A percentile compares a stretch with the other conserved stretches of the same genome.
These are phyloP conservation scores for Nycteola revayana DNA, from an alignment of 2,888 invertebrate genomes.

Conservation along the genomic window DNA sequence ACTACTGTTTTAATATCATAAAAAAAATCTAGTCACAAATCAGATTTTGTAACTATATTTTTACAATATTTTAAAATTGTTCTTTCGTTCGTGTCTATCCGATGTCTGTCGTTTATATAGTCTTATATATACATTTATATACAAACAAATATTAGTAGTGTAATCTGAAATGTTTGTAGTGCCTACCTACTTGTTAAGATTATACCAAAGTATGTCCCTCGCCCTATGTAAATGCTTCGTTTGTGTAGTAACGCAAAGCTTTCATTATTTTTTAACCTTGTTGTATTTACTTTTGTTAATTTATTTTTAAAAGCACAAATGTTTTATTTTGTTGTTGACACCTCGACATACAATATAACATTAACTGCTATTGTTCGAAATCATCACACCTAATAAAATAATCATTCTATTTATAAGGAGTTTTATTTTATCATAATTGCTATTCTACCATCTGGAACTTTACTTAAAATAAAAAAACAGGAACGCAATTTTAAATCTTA, in stretches of 20 bases:
- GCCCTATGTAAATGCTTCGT: conserved; percentile 70
- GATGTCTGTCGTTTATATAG: conserved; percentile 31
- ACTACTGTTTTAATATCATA: conserved; percentile 21
- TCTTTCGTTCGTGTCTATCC: conserved; percentile 28
- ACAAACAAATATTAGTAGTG: conserved; percentile 24
- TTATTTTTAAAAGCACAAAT: conserved; percentile 77
- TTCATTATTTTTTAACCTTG: conserved; percentile 60
- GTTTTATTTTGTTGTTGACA: conserved; percentile 79
- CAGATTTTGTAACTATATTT: conserved; percentile 48
- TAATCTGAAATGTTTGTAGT: conserved; percentile 23
- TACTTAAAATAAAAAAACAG: not conserved
- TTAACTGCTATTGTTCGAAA: conserved; percentile 75
- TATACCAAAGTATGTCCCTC: conserved; percentile 54
- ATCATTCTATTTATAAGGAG: conserved; percentile 63
- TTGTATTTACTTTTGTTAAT: conserved; percentile 79
- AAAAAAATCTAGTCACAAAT: conserved; percentile 60
- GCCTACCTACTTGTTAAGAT: conserved; percentile 10
- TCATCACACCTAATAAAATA: conserved; percentile 80
- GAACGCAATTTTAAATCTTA: not conserved
- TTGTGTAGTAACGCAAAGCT: conserved; percentile 50
- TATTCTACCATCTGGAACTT: too few relatives aligned
- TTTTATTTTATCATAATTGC: conserved; percentile 53
- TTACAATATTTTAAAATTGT: conserved; percentile 39
- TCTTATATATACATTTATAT: conserved; percentile 25
- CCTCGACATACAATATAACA: conserved; percentile 71